A percentile compares a stretch with the other conserved stretches of the same genome.
Conservation (phyloP, 2,113 vertebrate species). For the Egretta garzetta region DNA sequence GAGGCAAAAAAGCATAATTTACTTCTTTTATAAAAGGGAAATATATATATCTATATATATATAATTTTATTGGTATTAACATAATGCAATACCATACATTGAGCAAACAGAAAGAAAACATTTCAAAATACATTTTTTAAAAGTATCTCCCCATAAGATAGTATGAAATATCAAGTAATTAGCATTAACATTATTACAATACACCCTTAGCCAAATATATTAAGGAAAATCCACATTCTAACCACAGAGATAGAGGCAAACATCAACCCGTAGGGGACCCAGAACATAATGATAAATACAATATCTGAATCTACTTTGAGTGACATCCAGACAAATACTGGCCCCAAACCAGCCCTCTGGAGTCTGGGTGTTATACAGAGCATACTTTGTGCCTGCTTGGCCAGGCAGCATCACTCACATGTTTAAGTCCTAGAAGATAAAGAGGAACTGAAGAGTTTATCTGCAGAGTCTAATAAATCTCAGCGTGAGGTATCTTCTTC, state of each 20-base stretch:
- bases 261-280: conserved; percentile 72
- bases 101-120: conserved; percentile 80
- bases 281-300: conserved; percentile 78
- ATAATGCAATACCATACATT: conserved; percentile 82
- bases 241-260: conserved; percentile 79
- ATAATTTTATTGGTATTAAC: conserved; percentile 85
- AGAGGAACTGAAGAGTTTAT: conserved; percentile 73
- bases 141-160: conserved; percentile 79
- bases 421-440: conserved; percentile 76
- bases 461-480: conserved; percentile 75
- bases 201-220: conserved; percentile 80
- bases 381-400: conserved; percentile 73
- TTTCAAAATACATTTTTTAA: conserved; percentile 84
- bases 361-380: conserved; percentile 72
- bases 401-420: conserved; percentile 75
- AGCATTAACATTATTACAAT: conserved; percentile 82
- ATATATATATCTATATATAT: conserved; percentile 77
- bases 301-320: conserved; percentile 76
- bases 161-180: conserved; percentile 83
- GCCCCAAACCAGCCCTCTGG: conserved; percentile 73
- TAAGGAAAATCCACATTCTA: conserved; percentile 81
- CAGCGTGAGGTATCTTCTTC: conserved; percentile 76
- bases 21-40: conserved; percentile 79
- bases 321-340: conserved; percentile 78
- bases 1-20: conserved; percentile 77